A percentile compares a stretch with the other conserved stretches of the same genome.
phyloP scores from a whole-genome alignment of 2,888 invertebrate genomes.

The Lochmaea crataegi region DNA sequence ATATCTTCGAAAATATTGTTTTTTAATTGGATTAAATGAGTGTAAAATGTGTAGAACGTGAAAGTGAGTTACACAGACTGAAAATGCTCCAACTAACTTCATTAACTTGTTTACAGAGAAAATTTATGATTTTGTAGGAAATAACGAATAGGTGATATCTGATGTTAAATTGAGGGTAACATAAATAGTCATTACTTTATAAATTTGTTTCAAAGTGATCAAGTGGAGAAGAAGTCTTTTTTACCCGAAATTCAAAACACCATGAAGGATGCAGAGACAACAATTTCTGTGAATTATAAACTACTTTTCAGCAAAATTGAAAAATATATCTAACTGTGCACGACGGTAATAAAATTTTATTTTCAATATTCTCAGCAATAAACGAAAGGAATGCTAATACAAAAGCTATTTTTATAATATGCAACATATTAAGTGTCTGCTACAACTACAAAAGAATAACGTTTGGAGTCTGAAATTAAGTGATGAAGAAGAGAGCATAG shows the following conservation, averaged over 20 bases:
- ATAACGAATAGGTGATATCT: neutral
- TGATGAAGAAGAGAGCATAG: constrained; percentile 17
- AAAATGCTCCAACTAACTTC: constrained; percentile 37
- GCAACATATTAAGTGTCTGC: neutral
- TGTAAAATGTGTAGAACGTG: constrained; percentile 32
- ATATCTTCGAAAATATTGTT: constrained; percentile 30
- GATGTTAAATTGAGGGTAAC: neutral
- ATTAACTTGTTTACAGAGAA: constrained; percentile 22
- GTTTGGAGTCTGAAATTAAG: constrained; percentile 2
- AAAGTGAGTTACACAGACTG: constrained; percentile 38
- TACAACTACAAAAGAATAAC: constrained; percentile 2
- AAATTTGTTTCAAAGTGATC: neutral
- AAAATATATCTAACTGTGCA: no score
- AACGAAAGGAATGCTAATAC: neutral
- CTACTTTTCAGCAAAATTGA: no score
- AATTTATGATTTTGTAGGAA: constrained; percentile 23
- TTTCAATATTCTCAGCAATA: neutral
- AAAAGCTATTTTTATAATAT: neutral
- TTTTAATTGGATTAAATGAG: constrained; percentile 42
- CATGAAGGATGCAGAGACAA: no score
- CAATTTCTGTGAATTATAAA: no score
- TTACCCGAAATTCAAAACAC: no score
- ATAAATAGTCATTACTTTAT: neutral
- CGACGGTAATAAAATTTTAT: no score
- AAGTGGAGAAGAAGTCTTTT: no score